Conservation (phyloP, 1,140 invertebrate species). For the Lordiphosa stackelbergi region DNA sequence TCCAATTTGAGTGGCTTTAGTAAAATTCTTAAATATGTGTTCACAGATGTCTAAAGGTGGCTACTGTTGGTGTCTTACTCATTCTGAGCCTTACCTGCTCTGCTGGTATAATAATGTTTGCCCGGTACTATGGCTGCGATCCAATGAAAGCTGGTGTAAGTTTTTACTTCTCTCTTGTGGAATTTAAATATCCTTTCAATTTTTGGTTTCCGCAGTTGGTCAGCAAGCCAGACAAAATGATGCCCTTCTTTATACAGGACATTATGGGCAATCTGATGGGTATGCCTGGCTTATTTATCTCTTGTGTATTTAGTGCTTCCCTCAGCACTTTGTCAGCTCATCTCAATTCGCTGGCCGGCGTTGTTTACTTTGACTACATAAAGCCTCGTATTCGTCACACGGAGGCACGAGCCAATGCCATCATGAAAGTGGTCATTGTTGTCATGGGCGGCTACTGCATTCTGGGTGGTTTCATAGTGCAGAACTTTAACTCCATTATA, state of each 20-base stretch:
- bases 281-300: constrained; percentile 84
- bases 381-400: constrained; percentile 79
- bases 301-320: constrained; percentile 84
- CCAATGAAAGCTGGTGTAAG: constrained; percentile 81
- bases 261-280: constrained; percentile 79
- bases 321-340: constrained; percentile 85
- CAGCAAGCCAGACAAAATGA: constrained; percentile 79
- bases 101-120: constrained; percentile 85
- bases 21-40: not conserved
- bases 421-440: constrained; percentile 82
- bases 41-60: constrained; percentile 77
- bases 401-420: constrained; percentile 80
- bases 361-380: constrained; percentile 86
- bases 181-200: not conserved
- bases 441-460: constrained; percentile 80
- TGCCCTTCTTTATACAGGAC: constrained; percentile 63
- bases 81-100: constrained; percentile 80
- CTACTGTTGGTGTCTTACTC: constrained; percentile 78
- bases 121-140: constrained; percentile 86
- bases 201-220: constrained; percentile 52
- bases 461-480: constrained; percentile 81
- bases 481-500: constrained; percentile 81
- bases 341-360: constrained; percentile 86
- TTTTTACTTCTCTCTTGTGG: not conserved
- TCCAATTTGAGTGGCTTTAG: not conserved